Conservation (phyloP, 2,797 vertebrate genomes). For the Pangasius krempfi region DNA sequence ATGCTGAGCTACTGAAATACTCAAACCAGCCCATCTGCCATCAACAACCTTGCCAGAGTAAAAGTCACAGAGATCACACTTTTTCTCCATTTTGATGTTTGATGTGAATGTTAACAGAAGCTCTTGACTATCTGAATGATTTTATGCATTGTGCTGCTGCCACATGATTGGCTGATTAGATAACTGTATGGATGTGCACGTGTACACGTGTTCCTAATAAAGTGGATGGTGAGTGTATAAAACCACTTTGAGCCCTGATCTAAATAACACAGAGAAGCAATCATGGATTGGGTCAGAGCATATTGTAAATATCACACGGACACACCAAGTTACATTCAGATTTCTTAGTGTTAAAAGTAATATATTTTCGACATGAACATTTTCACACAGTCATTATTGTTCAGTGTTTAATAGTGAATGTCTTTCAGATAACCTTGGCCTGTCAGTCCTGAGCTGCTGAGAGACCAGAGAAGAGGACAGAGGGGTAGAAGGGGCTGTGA, state of each 20-base stretch:
- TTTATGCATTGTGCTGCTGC: too few relatives aligned
- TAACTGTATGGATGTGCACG: too few relatives aligned
- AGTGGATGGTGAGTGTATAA: not conserved
- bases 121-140: too few relatives aligned
- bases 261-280: not conserved
- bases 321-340: not conserved
- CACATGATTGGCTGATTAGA: too few relatives aligned
- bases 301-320: not conserved
- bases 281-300: not conserved
- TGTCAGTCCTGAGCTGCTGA: constrained; percentile 33
- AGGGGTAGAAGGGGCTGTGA: constrained; percentile 57
- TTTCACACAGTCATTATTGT: not conserved
- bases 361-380: not conserved
- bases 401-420: not conserved
- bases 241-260: not conserved
- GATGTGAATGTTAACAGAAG: too few relatives aligned
- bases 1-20: too few relatives aligned
- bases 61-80: not conserved
- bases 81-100: too few relatives aligned
- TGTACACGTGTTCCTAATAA: too few relatives aligned
- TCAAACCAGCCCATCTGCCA: too few relatives aligned
- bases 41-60: too few relatives aligned
- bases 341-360: not conserved
- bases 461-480: constrained; percentile 51
- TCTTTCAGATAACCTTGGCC: constrained; percentile 24